Evolutionary conservation across 1,140 invertebrate species (phyloP).

Genomic region (Camponotus floridanus): DNA sequence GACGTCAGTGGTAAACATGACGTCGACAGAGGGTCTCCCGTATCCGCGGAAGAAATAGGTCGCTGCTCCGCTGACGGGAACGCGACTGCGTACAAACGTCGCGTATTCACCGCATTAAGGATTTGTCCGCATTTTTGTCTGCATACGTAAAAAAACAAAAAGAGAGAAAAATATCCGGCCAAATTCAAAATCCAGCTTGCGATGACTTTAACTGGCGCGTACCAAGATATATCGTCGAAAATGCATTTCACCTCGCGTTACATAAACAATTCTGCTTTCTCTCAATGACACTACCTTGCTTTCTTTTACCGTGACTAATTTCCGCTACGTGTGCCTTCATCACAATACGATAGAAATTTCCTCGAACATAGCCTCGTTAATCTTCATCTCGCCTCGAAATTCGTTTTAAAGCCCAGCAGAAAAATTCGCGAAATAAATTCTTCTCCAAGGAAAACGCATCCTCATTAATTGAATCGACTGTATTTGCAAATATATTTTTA

Average conservation of each 20-base stretch:
- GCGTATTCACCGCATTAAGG: neutral
- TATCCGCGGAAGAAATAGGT: constrained; percentile 37
- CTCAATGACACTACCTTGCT: constrained; percentile 30
- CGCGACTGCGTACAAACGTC: constrained; percentile 27
- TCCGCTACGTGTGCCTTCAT: neutral
- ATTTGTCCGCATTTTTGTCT: neutral
- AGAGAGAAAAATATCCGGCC: neutral
- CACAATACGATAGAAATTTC: constrained; percentile 30
- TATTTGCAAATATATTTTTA: constrained; percentile 2
- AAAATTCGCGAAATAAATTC: constrained; percentile 5
- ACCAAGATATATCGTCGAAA: neutral
- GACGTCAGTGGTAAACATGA: constrained; percentile 54
- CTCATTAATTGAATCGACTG: neutral
- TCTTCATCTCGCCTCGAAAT: constrained; percentile 16
- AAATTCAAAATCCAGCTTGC: neutral
- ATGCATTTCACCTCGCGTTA: constrained; percentile 23
- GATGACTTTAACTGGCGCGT: constrained; percentile 14
- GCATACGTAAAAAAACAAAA: constrained; percentile 26
- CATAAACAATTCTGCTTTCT: constrained; percentile 63
- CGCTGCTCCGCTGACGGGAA: constrained; percentile 20
- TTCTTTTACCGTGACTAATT: constrained; percentile 55
- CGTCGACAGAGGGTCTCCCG: constrained; percentile 40
- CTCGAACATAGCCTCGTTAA: constrained; percentile 30
- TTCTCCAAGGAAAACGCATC: neutral
- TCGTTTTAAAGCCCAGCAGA: neutral